Base-by-base conservation (phyloP, 1,140 invertebrate genomes). In the Triops cancriformis region DNA sequence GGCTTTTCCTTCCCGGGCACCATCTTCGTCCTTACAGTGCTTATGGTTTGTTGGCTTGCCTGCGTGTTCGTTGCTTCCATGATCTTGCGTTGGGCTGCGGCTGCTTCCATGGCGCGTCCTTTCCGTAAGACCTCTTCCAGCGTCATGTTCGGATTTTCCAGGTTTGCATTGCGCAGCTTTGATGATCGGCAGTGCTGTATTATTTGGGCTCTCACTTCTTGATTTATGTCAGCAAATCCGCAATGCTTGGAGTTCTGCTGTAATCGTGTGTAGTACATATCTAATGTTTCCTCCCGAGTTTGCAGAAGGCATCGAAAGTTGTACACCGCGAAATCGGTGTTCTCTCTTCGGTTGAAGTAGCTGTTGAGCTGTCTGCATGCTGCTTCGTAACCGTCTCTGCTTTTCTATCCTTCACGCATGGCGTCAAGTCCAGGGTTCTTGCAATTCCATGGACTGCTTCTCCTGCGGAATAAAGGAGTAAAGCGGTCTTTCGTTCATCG, bases 371-470 rank as follows among this genome's bases (percentile, higher is more conserved):
- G 12, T n/a, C 73, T 5, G 10, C 6, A 2, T 31, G 73, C 37
- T 41, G 37, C 73, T 37, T 45, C 73, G 31, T 74, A 74, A 42
- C 14, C 18, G 73, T 78, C 43, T 74, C 73, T 23, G 18, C 12
- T 14, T 45, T 31, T 12, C 23, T 73, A 37, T 26, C 23, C 10
- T 12, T 31, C 10, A 18, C 37, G 1, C 73, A 9, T 1, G 28
- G n/a, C 18, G 27, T 43, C 18, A 11, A 41, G 73, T 78, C 77
- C 5, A 80, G 76, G 14, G 80, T 80, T 45, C 77, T 73, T 18
- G 77, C 80, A 11, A 80, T 80, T 26, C 80, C 79, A 18, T 80
- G 64, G 5, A 80, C 79, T 72, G 31, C 42, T 28, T 79, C 74
- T 6, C 79, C 79, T 26, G 75, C 79, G 73, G 73, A 78, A 45